These are phyloP conservation scores for Phylloscopus trochiloides DNA, from an alignment of 2,113 vertebrate genomes.

Conservation along the genomic window DNA sequence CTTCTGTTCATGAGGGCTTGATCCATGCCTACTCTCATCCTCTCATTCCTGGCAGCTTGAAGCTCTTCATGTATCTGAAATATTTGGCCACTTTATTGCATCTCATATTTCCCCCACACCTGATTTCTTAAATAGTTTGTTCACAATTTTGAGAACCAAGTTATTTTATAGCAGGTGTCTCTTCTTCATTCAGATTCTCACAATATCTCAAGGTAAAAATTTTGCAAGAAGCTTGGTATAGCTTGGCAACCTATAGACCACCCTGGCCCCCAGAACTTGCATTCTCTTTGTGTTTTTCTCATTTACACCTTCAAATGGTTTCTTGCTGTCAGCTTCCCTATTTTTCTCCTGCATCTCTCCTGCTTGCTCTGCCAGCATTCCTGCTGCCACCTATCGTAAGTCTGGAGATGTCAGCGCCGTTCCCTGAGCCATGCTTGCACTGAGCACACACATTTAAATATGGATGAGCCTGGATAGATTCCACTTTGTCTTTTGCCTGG, in stretches of 20 bases:
- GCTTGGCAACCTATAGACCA: accelerated
- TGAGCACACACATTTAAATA: slow-evolving; percentile 65
- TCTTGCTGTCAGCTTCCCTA: not conserved
- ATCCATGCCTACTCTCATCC: not conserved
- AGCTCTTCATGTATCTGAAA: not conserved
- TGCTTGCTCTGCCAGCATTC: slow-evolving; percentile 17
- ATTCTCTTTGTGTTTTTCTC: not conserved
- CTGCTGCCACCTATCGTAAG: slow-evolving; percentile 59
- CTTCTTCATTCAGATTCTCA: not conserved
- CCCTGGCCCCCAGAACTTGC: not conserved
- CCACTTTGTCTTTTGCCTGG: slow-evolving; percentile 72
- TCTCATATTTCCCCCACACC: not conserved
- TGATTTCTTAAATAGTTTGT: not conserved
- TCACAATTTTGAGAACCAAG: not conserved
- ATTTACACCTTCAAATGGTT: not conserved
- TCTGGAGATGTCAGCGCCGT: slow-evolving; percentile 26
- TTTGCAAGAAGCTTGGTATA: not conserved
- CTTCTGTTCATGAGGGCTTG: not conserved
- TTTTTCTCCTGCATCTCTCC: not conserved
- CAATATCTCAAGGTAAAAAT: not conserved
- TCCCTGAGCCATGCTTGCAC: slow-evolving; percentile 10
- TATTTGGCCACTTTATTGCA: not conserved
- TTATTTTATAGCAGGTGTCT: not conserved
- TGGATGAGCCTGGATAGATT: slow-evolving; percentile 65
- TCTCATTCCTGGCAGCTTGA: not conserved